Evolutionary conservation across 2,888 invertebrate species (phyloP), one percentile per base, ranked within the genome.

Genomic region (Epinotia bilunana): DNA sequence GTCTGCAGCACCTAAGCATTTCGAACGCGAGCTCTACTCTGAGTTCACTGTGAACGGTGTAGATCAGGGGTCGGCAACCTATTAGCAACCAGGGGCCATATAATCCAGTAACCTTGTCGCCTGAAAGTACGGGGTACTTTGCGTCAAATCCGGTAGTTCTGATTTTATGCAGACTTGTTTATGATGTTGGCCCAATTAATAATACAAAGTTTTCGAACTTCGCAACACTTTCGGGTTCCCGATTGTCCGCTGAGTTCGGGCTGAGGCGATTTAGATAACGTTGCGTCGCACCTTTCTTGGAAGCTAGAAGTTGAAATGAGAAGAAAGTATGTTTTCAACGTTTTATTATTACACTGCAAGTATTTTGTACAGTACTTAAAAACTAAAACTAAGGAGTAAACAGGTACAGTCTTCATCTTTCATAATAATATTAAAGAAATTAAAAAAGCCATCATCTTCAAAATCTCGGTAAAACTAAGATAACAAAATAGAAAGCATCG

Each of bases 291-390:
- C 5, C 16, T 6, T 16, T 4, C 12, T 49, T 49, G 16, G 53
- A 53, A 6, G n/a, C 60, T 28, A 11, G n/a, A 64, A 67, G 64
- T 74, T 43, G 53, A 64, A 70, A 72, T 33, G 33, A 60, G 67
- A 33, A 65, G 18, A 18, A 46, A 39, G 74, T 76, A 81, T 80
- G 77, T 80, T 83, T 78, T 80, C 82, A 84, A 83, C 81, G 80
- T 89, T 88, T 87, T 86, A 87, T 87, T 86, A 87, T 86, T 87
- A 78, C 82, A 85, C 84, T 80, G 81, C 81, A 87, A 86, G 83
- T 84, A 80, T 87, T 90, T 92, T 93, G 92, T 92, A 92, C 92
- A 91, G 90, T 85, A 87, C 90, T 90, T 91, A 90, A 79, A 76
- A 83, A 83, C 85, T 87, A 88, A 57, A 64, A 73, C 33, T 64